A percentile compares a stretch with the other conserved stretches of the same genome.
These are phyloP conservation scores for Paracyclopina nana DNA, from an alignment of 1,140 invertebrate genomes.

Conservation along the genomic window DNA sequence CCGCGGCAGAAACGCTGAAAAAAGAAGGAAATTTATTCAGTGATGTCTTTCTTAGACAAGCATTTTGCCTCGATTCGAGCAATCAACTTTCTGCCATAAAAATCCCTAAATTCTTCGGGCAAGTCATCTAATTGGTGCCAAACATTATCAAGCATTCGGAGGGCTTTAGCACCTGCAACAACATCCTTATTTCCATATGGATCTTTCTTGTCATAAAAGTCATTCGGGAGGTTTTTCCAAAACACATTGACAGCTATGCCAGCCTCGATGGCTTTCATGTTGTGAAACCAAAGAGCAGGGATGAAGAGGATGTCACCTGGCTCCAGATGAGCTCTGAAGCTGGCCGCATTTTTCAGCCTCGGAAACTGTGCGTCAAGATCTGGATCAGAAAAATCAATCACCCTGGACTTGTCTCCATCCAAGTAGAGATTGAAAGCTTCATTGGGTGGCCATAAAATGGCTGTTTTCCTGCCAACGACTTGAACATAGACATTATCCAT, in stretches of 20 bases:
- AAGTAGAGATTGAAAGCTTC: slow-evolving; percentile 35
- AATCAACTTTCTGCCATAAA: slow-evolving; percentile 26
- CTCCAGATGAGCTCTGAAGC: slow-evolving; percentile 29
- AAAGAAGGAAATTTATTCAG: neutral
- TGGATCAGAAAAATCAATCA: slow-evolving; percentile 35
- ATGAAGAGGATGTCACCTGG: slow-evolving; percentile 39
- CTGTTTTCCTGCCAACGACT: slow-evolving; percentile 32
- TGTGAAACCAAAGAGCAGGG: slow-evolving; percentile 42
- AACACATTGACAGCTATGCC: slow-evolving; percentile 38
- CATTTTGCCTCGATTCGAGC: slow-evolving; percentile 15
- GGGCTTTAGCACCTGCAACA: slow-evolving; percentile 24
- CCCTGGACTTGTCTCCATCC: slow-evolving; percentile 37
- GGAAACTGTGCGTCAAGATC: slow-evolving; percentile 32
- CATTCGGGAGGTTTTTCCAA: slow-evolving; percentile 32
- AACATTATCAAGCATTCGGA: slow-evolving; percentile 27
- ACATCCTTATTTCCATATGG: slow-evolving; percentile 31
- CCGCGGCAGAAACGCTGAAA: neutral
- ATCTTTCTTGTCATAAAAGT: slow-evolving; percentile 28
- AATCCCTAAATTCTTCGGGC: slow-evolving; percentile 26
- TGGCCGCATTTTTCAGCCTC: slow-evolving; percentile 27
- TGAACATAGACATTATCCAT: slow-evolving; percentile 40
- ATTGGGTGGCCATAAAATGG: slow-evolving; percentile 33
- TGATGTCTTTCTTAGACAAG: neutral
- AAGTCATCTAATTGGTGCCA: slow-evolving; percentile 27
- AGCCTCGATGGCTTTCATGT: slow-evolving; percentile 31